Conservation (phyloP, 2,797 vertebrate genomes). For the Neosalanx taihuensis region DNA sequence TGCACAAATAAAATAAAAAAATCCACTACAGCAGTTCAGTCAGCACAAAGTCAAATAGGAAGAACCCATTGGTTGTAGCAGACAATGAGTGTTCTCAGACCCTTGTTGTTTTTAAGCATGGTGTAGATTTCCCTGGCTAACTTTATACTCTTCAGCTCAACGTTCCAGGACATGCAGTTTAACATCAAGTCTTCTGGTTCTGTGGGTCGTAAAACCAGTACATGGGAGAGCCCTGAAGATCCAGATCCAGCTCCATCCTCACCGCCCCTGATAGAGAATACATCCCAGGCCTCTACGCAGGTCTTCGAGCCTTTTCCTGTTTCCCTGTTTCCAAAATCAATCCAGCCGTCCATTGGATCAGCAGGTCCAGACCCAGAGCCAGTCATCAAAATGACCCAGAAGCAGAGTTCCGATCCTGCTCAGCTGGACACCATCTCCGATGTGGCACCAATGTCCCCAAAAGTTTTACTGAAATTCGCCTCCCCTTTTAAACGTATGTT, state of each 20-base stretch:
- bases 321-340: not conserved
- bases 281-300: not conserved
- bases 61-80: no score
- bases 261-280: constrained; percentile 21
- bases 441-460: constrained; percentile 42
- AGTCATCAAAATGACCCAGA: constrained; percentile 33
- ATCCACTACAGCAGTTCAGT: not conserved
- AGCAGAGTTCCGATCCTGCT: constrained; percentile 39
- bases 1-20: not conserved
- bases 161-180: constrained; percentile 53
- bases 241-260: constrained; percentile 13
- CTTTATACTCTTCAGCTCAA: constrained; percentile 45
- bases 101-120: no score
- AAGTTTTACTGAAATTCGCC: constrained; percentile 36
- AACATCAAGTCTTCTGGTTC: constrained; percentile 54
- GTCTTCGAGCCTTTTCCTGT: not conserved
- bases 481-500: constrained; percentile 68
- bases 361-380: constrained; percentile 18
- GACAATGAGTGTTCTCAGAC: no score
- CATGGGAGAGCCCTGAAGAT: constrained; percentile 51
- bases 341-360: not conserved
- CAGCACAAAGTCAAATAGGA: no score
- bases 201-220: constrained; percentile 49
- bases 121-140: not conserved
- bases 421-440: constrained; percentile 56